These are phyloP conservation scores for Sparidentex hasta DNA, from an alignment of 2,797 vertebrate genomes.

Conservation along the genomic window DNA sequence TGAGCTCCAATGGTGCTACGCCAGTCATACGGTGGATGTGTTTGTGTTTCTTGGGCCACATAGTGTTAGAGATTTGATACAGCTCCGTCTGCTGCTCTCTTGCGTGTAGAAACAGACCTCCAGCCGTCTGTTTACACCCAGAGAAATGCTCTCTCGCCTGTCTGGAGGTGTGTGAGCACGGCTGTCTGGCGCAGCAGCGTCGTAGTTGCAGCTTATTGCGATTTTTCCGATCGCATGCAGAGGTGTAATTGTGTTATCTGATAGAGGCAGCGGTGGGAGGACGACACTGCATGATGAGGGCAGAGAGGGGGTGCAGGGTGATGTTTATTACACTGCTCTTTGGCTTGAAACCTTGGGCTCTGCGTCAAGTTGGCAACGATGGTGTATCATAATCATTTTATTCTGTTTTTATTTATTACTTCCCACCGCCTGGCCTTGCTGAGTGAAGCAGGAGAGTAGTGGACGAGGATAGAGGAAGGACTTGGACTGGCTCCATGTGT, in stretches of 20 bases:
- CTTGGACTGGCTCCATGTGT: neutral
- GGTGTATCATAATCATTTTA: slow-evolving; percentile 25
- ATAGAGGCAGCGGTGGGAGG: slow-evolving; percentile 13
- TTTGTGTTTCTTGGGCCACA: slow-evolving; percentile 31
- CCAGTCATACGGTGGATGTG: slow-evolving; percentile 5
- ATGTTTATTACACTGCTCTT: slow-evolving; percentile 28
- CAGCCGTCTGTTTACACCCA: slow-evolving; percentile 30
- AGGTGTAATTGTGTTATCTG: slow-evolving; percentile 39
- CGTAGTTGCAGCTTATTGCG: slow-evolving; percentile 36
- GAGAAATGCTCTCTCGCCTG: slow-evolving; percentile 21
- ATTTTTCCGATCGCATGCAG: slow-evolving; percentile 33
- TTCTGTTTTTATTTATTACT: slow-evolving; percentile 14
- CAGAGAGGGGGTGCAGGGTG: neutral
- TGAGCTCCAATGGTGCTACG: neutral
- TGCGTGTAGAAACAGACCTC: slow-evolving; percentile 30
- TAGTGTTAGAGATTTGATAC: slow-evolving; percentile 44
- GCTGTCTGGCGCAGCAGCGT: slow-evolving; percentile 26
- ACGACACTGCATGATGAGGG: neutral
- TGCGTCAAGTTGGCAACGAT: slow-evolving; percentile 12
- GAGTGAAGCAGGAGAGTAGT: neutral
- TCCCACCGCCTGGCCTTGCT: neutral
- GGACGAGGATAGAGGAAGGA: neutral
- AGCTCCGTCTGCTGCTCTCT: slow-evolving; percentile 43
- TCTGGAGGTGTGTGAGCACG: slow-evolving; percentile 10
- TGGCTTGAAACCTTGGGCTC: slow-evolving; percentile 15